Evolutionary conservation across 2,888 invertebrate genomes (phyloP).

Genomic region (Tenodera sinensis): DNA sequence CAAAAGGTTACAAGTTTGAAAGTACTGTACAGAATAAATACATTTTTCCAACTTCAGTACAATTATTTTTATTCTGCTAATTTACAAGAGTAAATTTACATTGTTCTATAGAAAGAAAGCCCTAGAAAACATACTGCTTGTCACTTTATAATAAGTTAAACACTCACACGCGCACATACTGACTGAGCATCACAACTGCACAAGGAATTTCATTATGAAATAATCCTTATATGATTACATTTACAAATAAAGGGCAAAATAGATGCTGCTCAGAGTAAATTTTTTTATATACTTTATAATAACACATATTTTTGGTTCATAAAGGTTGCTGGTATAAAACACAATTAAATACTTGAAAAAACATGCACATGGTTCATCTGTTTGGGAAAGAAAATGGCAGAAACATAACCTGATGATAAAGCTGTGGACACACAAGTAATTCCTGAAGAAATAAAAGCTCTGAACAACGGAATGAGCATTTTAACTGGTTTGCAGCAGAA

Average conservation of each 20-base stretch:
- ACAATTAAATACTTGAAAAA: neutral
- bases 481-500: too few species aligned
- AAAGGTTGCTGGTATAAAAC: neutral
- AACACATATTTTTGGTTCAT: neutral
- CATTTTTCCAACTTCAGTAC: neutral
- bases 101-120: neutral
- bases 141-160: neutral
- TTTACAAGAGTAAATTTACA: neutral
- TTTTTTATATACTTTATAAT: neutral
- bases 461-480: too few species aligned
- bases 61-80: neutral
- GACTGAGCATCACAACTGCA: neutral
- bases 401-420: too few species aligned
- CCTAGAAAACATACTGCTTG: neutral
- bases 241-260: neutral
- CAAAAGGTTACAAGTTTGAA: too few species aligned
- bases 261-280: neutral
- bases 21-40: too few species aligned
- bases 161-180: neutral
- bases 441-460: too few species aligned
- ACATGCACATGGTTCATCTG: neutral
- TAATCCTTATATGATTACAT: neutral
- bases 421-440: neutral
- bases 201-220: neutral
- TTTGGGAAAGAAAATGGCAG: neutral